Conservation (phyloP, 2,797 vertebrate genomes). For the Dipus sagitta region DNA sequence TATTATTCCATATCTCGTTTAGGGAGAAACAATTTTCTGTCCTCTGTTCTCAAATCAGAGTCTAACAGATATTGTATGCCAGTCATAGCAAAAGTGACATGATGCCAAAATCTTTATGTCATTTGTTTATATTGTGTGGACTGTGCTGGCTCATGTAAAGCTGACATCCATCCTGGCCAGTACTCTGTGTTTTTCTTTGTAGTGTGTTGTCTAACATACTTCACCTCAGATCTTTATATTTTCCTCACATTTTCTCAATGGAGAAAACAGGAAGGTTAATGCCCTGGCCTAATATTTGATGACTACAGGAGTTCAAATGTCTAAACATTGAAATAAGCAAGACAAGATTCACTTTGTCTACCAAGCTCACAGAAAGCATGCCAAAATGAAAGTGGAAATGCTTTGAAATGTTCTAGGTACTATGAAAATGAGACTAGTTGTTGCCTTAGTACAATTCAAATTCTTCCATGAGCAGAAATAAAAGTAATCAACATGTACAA, state of each 20-base stretch:
- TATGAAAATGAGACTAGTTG: constrained; percentile 33
- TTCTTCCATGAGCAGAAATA: constrained; percentile 12
- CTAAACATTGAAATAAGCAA: not conserved
- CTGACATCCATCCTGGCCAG: too few species aligned
- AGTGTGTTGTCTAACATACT: too few species aligned
- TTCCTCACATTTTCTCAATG: not conserved
- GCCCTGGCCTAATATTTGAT: not conserved
- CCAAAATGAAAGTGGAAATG: not conserved
- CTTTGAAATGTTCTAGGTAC: constrained; percentile 42
- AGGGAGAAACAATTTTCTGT: too few species aligned
- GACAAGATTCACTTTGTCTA: not conserved
- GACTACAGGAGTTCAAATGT: not conserved
- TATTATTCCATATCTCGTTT: too few species aligned
- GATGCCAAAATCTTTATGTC: too few species aligned
- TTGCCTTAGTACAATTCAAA: not conserved
- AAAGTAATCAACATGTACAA: not conserved
- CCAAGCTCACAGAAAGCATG: not conserved
- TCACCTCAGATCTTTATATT: too few species aligned
- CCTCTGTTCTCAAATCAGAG: too few species aligned
- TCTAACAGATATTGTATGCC: too few species aligned
- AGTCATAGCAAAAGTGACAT: too few species aligned
- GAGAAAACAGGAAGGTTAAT: not conserved
- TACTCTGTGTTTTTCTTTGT: too few species aligned
- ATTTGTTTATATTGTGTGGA: too few species aligned
- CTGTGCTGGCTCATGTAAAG: too few species aligned